Conservation (phyloP, 1,140 invertebrate genomes). For the Drosophila baimaii region DNA sequence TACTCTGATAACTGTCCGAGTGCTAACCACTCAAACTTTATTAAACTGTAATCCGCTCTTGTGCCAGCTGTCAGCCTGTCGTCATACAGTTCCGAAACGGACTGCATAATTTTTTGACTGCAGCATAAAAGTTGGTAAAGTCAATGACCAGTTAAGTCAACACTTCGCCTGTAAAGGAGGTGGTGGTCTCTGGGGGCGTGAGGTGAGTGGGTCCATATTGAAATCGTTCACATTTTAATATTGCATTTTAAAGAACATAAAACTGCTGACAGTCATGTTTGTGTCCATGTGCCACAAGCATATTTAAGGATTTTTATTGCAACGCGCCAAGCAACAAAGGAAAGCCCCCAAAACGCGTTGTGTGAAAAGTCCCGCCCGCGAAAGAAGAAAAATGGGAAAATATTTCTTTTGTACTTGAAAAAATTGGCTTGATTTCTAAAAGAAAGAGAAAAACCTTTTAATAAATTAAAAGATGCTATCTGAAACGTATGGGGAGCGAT, state of each 20-base stretch:
- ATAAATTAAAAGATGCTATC: background rate
- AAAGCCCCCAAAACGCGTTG: constrained; percentile 45
- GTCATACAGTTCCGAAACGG: constrained; percentile 43
- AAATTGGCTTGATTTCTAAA: background rate
- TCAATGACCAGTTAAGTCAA: constrained; percentile 83
- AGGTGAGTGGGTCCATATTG: constrained; percentile 39
- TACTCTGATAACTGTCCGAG: constrained; percentile 5
- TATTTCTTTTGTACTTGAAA: background rate
- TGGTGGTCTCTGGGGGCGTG: background rate
- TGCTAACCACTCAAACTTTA: constrained; percentile 6
- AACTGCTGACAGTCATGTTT: constrained; percentile 57
- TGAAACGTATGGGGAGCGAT: background rate
- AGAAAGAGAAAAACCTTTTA: background rate
- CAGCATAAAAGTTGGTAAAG: constrained; percentile 73
- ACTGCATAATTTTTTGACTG: constrained; percentile 77
- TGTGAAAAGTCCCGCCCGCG: constrained; percentile 52
- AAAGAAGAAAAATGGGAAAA: constrained; percentile 27
- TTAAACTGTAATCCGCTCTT: constrained; percentile 28
- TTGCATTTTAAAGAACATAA: constrained; percentile 65
- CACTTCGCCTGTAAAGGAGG: constrained; percentile 33
- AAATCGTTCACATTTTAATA: constrained; percentile 62
- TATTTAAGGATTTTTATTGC: constrained; percentile 65
- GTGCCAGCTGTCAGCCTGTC: constrained; percentile 21
- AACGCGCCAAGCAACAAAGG: constrained; percentile 32
- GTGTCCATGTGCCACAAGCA: constrained; percentile 37